Conservation (phyloP, 2,888 invertebrate genomes). For the Tromatobia lineatoria region DNA sequence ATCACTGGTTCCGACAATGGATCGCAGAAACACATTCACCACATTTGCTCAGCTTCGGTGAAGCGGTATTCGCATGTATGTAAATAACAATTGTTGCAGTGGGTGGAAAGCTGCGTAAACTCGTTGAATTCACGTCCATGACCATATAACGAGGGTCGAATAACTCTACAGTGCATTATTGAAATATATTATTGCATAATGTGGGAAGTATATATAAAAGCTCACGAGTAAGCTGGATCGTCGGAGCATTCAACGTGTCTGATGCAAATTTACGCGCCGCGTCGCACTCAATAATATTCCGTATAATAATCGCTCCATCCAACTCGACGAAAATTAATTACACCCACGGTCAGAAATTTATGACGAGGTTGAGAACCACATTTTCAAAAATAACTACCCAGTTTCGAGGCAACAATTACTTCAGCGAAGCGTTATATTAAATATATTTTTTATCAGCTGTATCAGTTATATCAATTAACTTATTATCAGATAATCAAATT, state of each 20-base stretch:
- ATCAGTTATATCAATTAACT: neutral
- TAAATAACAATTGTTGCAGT: slow-evolving; percentile 12
- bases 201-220: neutral
- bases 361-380: neutral
- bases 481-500: neutral
- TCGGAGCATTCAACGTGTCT: neutral
- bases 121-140: neutral
- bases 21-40: neutral
- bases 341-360: neutral
- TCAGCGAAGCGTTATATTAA: too few species aligned
- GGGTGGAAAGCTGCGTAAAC: neutral
- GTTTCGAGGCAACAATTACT: neutral
- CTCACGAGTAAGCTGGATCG: neutral
- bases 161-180: neutral
- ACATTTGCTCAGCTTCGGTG: slow-evolving; percentile 6
- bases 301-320: neutral
- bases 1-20: slow-evolving; percentile 3
- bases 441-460: too few species aligned
- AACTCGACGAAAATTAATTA: neutral
- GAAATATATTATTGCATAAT: slow-evolving; percentile 14
- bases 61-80: neutral
- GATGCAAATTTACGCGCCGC: neutral
- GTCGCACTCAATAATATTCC: neutral
- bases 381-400: neutral
- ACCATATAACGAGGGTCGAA: neutral